Base-by-base conservation (phyloP, 2,797 vertebrate species). In the Chaenodraco wilsoni region DNA sequence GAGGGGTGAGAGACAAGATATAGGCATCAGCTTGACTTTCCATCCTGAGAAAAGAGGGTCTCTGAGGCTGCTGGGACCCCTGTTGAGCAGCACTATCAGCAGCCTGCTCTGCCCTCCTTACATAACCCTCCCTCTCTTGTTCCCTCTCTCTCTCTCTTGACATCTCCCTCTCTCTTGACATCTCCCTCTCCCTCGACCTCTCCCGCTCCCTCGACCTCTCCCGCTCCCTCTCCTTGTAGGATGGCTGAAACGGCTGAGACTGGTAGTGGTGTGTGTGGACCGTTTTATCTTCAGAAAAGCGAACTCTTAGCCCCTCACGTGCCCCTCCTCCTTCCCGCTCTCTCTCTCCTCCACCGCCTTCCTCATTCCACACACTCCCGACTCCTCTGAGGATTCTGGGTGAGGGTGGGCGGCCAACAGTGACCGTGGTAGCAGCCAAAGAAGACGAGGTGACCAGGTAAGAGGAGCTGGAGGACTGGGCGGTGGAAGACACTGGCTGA, bases 371-470 rank as follows among this genome's bases (percentile, higher is more conserved):
- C 59, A 84, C 84, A 9, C 78, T 75, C 5, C 90, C 92, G 9
- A 79, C 83, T 69, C 94, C 93, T 69, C 94, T 72, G 21, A 94
- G 88, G 71, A 94, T 93, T 77, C 95, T 88, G 49, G 94, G 94
- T 0, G 93, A 95, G 6, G 94, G 92, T 0, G 94, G 95, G 1
- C 94, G 93, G 21, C 93, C 91, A 0, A 91, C 88, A 0, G 92
- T 92, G 49, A 94, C 70, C 0, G 95, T 95, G 23, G 94, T 94
- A 45, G 94, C 94, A 5, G 94, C 94, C 69, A 95, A 82, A 46
- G 95, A 95, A 41, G 94, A 94, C 0, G 95, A 95, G 5, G 94
- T 95, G 72, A 94, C 95, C 71, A 95, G 90, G 70, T 95, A 92
- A 37, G 93, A 94, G 14, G 91, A 95, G 79, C 92, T 91, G 31